phyloP scores from a whole-genome alignment of 2,797 vertebrate genomes.

The Kryptopterus vitreolus region DNA sequence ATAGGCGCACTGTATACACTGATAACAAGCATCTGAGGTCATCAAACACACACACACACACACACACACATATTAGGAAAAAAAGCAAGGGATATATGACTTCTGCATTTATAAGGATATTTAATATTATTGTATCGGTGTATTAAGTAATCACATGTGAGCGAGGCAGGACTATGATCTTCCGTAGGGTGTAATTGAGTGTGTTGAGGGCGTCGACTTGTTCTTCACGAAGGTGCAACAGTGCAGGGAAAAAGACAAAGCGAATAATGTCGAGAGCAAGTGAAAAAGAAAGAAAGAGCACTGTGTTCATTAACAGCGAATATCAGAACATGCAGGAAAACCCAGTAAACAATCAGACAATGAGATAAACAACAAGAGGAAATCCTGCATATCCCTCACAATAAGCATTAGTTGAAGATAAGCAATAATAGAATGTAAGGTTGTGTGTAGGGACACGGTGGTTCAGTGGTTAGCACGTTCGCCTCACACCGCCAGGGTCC shows the following conservation, averaged over 20 bases:
- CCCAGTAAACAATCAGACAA: background rate
- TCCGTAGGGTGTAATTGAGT: background rate
- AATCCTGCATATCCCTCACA: background rate
- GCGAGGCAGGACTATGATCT: slow-evolving; percentile 21
- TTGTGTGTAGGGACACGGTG: too few relatives aligned
- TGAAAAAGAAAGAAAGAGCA: slow-evolving; percentile 45
- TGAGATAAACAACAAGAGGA: background rate
- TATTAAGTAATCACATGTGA: background rate
- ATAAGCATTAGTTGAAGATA: slow-evolving; percentile 7
- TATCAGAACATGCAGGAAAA: slow-evolving; percentile 6
- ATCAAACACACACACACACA: background rate
- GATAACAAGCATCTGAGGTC: slow-evolving; percentile 19
- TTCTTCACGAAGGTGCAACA: slow-evolving; percentile 71
- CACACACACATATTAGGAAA: too few relatives aligned
- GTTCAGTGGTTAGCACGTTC: too few relatives aligned
- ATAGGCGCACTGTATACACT: background rate
- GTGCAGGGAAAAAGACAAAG: slow-evolving; percentile 54
- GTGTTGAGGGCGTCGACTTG: slow-evolving; percentile 49
- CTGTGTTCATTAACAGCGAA: slow-evolving; percentile 36
- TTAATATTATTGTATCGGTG: background rate
- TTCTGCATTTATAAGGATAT: background rate
- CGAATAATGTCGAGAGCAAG: slow-evolving; percentile 53
- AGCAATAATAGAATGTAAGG: too few relatives aligned
- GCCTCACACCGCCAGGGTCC: too few relatives aligned
- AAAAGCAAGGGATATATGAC: background rate